Percentiles rank a stretch among this genome's conserved stretches.
Conservation (phyloP, 2,888 invertebrate genomes). For the Oxycera nigricornis region DNA sequence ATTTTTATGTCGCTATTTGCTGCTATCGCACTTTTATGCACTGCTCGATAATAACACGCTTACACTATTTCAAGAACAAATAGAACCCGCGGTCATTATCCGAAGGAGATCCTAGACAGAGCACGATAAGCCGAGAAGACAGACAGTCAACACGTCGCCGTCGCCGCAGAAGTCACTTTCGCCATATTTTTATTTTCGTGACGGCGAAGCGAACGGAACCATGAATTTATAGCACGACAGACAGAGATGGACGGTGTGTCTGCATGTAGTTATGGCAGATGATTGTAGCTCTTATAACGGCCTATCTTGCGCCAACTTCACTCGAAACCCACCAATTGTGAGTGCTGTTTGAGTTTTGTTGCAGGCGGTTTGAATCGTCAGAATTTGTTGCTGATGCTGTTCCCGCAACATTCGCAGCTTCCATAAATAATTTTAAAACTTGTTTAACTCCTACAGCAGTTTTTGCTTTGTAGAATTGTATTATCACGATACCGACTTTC, state of each 20-base stretch:
- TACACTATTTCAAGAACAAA: constrained; percentile 25
- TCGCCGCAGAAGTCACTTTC: constrained; percentile 21
- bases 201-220: constrained; percentile 21
- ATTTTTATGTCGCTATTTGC: background rate
- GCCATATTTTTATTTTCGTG: constrained; percentile 38
- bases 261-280: background rate
- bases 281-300: too few relatives aligned
- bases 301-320: too few relatives aligned
- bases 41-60: background rate
- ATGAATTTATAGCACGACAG: constrained; percentile 6
- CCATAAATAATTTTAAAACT: too few relatives aligned
- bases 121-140: background rate
- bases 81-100: background rate
- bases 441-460: too few relatives aligned
- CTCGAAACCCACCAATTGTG: too few relatives aligned
- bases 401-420: too few relatives aligned
- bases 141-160: constrained; percentile 40
- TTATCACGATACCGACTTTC: too few relatives aligned
- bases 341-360: too few relatives aligned
- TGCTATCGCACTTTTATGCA: constrained; percentile 4
- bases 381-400: too few relatives aligned
- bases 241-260: background rate
- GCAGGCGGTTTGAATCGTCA: too few relatives aligned
- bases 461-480: too few relatives aligned
- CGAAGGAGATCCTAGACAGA: background rate